Percentiles rank a stretch among this genome's conserved stretches.
phyloP scores from a whole-genome alignment of 2,797 vertebrate species.

The Falco concolor region DNA sequence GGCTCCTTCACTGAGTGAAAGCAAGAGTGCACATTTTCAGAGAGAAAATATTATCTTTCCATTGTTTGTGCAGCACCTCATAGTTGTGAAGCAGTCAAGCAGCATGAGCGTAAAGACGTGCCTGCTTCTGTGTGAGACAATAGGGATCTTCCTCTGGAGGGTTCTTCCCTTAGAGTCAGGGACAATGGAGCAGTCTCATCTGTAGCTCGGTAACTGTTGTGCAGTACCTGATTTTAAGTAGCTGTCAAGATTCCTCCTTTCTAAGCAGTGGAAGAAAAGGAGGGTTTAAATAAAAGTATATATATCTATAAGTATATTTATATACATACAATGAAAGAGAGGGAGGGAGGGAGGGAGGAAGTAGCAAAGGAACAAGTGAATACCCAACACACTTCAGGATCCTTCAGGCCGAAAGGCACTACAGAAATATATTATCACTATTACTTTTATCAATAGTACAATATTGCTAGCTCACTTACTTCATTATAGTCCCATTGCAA shows the following conservation, averaged over 20 bases:
- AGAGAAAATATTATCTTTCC: background rate
- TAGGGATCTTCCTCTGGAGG: background rate
- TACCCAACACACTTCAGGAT: background rate
- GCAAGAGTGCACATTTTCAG: background rate
- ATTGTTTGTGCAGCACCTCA: background rate
- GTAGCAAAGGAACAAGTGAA: background rate
- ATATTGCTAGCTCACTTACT: slow-evolving; percentile 33
- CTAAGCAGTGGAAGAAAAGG: background rate
- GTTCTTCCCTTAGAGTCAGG: background rate
- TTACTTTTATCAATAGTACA: slow-evolving; percentile 26
- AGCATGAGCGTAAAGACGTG: background rate
- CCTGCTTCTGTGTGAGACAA: background rate
- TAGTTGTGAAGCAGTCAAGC: background rate
- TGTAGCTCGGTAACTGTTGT: background rate
- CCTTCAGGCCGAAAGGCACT: background rate
- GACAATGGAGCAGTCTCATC: background rate
- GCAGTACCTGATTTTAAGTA: background rate
- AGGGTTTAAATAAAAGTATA: background rate
- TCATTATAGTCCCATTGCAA: slow-evolving; percentile 35
- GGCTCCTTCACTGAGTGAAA: background rate
- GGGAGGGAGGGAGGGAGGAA: background rate
- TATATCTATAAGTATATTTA: background rate
- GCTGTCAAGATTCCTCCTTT: background rate
- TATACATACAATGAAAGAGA: background rate
- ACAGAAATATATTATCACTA: slow-evolving; percentile 44